Conservation (phyloP, 2,113 vertebrate genomes). For the Sinocyclocheilus anshuiensis region DNA sequence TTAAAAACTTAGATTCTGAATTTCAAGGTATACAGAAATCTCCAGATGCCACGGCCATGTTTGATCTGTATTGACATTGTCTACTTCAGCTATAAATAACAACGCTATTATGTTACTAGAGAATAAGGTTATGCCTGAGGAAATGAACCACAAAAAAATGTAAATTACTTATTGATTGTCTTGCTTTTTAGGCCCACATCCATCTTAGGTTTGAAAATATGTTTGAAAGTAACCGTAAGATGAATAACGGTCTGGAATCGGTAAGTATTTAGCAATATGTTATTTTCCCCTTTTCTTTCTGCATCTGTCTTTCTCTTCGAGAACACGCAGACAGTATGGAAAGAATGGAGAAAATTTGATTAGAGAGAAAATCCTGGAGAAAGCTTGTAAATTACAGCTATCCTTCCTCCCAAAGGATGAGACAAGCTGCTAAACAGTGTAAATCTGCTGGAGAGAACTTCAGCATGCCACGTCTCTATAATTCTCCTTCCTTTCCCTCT, state of each 20-base stretch:
- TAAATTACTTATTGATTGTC: slow-evolving; percentile 56
- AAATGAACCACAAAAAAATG: slow-evolving; percentile 56
- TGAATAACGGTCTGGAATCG: slow-evolving; percentile 36
- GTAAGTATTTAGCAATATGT: not conserved
- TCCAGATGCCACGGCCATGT: not conserved
- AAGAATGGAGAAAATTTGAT: slow-evolving; percentile 44
- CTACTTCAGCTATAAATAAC: slow-evolving; percentile 49
- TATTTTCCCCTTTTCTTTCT: slow-evolving; percentile 12
- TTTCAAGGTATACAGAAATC: not conserved
- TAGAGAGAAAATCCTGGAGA: slow-evolving; percentile 54
- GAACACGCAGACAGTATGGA: slow-evolving; percentile 27
- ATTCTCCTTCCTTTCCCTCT: slow-evolving; percentile 21
- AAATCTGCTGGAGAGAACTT: slow-evolving; percentile 43
- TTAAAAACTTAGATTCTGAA: not conserved
- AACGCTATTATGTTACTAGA: slow-evolving; percentile 25
- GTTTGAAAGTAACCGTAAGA: slow-evolving; percentile 41
- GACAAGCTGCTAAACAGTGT: slow-evolving; percentile 40
- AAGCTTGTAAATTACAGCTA: slow-evolving; percentile 53
- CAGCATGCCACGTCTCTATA: slow-evolving; percentile 46
- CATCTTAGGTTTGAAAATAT: slow-evolving; percentile 34
- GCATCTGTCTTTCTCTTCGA: slow-evolving; percentile 32
- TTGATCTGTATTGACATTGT: slow-evolving; percentile 15
- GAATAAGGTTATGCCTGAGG: slow-evolving; percentile 25
- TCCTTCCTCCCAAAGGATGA: slow-evolving; percentile 38
- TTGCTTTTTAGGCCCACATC: slow-evolving; percentile 39